Conservation (phyloP, 2,888 invertebrate species). For the Troilus luridus region DNA sequence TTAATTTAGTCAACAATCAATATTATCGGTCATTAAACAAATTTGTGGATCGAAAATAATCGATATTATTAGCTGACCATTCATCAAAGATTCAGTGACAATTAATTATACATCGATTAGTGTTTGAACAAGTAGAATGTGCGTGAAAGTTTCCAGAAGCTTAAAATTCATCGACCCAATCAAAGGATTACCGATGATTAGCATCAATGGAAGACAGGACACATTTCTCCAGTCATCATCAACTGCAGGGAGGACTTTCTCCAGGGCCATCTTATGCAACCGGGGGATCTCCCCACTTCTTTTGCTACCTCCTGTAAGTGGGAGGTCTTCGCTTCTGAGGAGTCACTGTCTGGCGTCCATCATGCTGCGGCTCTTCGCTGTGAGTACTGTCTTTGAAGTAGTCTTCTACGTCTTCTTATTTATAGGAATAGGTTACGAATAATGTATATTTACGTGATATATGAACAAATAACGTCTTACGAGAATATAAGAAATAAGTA, state of each 20-base stretch:
- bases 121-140: background rate
- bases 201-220: background rate
- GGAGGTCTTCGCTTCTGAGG: background rate
- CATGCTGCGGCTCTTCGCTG: constrained; percentile 3
- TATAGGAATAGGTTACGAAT: background rate
- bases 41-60: background rate
- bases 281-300: constrained; percentile 20
- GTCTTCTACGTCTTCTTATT: background rate
- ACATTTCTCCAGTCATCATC: constrained; percentile 9
- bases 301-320: background rate
- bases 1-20: background rate
- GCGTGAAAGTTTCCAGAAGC: background rate
- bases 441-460: background rate
- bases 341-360: background rate
- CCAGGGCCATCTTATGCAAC: background rate
- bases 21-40: background rate
- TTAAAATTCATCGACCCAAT: background rate
- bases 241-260: background rate
- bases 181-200: background rate
- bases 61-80: background rate
- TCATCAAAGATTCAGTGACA: background rate
- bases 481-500: background rate
- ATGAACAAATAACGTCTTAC: background rate
- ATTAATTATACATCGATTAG: background rate
- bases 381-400: background rate